Evolutionary conservation across 2,113 vertebrate species (phyloP).

Genomic region (Varanus salvator): DNA sequence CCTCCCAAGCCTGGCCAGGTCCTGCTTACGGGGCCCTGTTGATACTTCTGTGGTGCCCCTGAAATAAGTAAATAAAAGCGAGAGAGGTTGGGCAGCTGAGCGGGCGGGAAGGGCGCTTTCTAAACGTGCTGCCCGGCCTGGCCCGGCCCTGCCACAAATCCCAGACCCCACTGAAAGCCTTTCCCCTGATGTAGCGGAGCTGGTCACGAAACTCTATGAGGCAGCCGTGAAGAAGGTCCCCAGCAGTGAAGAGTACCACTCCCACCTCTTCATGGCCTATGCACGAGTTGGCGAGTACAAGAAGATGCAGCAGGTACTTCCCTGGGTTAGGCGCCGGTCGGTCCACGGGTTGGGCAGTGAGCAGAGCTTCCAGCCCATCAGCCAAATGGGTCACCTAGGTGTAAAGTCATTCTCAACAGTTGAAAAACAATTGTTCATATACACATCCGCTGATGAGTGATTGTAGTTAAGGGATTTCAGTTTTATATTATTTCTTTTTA

Average conservation of each 20-base stretch:
- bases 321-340: fast-evolving
- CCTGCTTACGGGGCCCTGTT: neutral
- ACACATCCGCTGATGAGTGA: too few species aligned
- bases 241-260: slow-evolving; percentile 97
- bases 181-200: slow-evolving; percentile 83
- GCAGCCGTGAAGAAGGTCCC: slow-evolving; percentile 97
- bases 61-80: too few species aligned
- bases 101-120: too few species aligned
- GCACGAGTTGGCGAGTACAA: slow-evolving; percentile 98
- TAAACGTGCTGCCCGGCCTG: too few species aligned
- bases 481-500: neutral
- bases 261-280: slow-evolving; percentile 99
- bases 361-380: too few species aligned
- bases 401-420: neutral
- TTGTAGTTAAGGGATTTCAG: neutral
- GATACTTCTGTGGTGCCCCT: neutral
- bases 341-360: neutral
- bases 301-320: slow-evolving; percentile 98
- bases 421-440: neutral
- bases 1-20: neutral
- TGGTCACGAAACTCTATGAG: slow-evolving; percentile 97
- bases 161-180: neutral
- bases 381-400: too few species aligned
- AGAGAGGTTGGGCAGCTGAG: too few species aligned
- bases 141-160: neutral